Evolutionary conservation across 2,113 vertebrate genomes (phyloP), one percentile per base, ranked within the genome.

Genomic region (Mustelus asterias): DNA sequence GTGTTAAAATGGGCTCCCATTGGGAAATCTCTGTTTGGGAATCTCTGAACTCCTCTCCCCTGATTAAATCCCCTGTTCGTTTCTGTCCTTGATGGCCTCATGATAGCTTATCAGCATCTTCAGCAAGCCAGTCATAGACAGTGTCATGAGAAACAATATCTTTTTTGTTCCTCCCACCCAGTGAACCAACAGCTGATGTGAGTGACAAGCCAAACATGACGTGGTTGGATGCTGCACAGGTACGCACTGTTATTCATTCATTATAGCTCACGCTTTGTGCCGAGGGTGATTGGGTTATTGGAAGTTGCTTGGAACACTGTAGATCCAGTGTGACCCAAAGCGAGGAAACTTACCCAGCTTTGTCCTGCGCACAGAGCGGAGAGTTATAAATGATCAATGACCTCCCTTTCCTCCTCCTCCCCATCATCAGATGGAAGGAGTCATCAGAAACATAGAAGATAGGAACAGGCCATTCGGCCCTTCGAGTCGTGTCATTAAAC

Each of bases 151-250:
- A 58, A 85, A 14, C 33, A 18, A 3, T 83, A 33, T 92, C 0
- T 67, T 65, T 93, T 93, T 37, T 37, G 37, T 93, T 65, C 65
- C 33, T 37, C 96, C 0, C 96, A 96, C 96, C 16, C 95, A 98
- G 98, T 41, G 98, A 98, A 96, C 96, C 97, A 54, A 95, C 97
- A 2, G 97, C 96, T 96, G 98, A 98, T 96, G 97, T 98, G 26
- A 95, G 97, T 60, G 98, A 98, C 96, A 98, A 98, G 96, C 98
- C 98, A 9, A 98, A 98, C 95, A 98, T 98, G 37, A 98, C 98
- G 0, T 98, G 98, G 98, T 97, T 98, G 0, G 98, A 98, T 96
- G 98, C 98, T 96, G 98, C 98, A 69, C 98, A 98, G 98, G 98
- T 98, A 96, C 58, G 11, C 48, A 54, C 37, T 67, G 20, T 96